Base-by-base conservation (phyloP, 2,113 vertebrate genomes). In the Epinephelus cyanopodus region DNA sequence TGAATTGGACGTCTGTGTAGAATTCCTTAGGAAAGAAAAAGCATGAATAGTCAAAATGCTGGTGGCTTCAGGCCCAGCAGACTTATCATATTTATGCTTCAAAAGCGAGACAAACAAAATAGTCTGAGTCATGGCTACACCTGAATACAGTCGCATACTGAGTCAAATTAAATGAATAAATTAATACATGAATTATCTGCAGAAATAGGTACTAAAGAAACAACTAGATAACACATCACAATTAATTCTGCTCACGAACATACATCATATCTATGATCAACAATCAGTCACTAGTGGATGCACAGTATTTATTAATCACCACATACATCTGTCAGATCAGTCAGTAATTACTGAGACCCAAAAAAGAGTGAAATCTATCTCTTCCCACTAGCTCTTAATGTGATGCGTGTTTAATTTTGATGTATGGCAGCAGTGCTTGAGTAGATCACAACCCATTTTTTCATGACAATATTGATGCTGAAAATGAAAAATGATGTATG, bases 301-400 rank as follows among this genome's bases (percentile, higher is more conserved):
- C 19, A 53, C 18, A 29, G 18, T 15, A 9, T 37, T n/a, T 17
- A 39, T 21, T 21, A 53, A 68, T 53, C 54, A 54, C 7, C 6
- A 53, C n/a, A 69, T 18, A 42, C 21, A 57, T 82, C 56, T 33
- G 29, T 61, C 21, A 56, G 33, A 73, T 37, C 29, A 65, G 48
- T 37, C 33, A 37, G 33, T 37, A 37, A 11, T 33, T 57, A 45
- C 11, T 54, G 3, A 33, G 29, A 52, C 10, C 65, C 47, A 14
- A 7, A 19, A 53, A 12, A 56, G 47, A 18, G n/a, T 76, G 19
- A 10, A 56, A 52, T 73, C 68, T 57, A 45, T 29, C 29, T 29
- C 29, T 29, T 29, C 29, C 29, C 42, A 45, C 42, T 45, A 77
- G 75, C 19, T 68, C 3, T 45, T 25, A 19, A 23, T 54, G 39